These are phyloP conservation scores for Drosophila bipectinata DNA, from an alignment of 1,140 invertebrate genomes.

Conservation along the genomic window DNA sequence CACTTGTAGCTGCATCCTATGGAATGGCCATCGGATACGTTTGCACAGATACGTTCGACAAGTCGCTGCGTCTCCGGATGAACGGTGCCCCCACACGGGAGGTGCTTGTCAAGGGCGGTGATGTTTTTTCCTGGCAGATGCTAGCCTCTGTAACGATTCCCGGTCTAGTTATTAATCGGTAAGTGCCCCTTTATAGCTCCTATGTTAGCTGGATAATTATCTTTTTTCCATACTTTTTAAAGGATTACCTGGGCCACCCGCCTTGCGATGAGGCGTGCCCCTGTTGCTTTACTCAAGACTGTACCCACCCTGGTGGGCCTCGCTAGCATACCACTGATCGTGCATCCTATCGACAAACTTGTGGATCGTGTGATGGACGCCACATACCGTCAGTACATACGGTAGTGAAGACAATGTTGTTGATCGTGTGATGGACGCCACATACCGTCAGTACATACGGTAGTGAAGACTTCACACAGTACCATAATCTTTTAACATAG, in stretches of 20 bases:
- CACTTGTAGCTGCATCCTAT: constrained; percentile 91
- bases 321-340: constrained; percentile 94
- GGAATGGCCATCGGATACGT: constrained; percentile 93
- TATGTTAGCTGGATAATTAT: not conserved
- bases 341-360: constrained; percentile 94
- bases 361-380: constrained; percentile 93
- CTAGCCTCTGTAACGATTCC: constrained; percentile 96
- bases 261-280: constrained; percentile 32
- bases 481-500: not conserved
- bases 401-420: constrained; percentile 87
- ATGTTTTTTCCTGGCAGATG: constrained; percentile 96
- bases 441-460: constrained; percentile 84
- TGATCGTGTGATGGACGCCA: constrained; percentile 91
- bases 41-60: constrained; percentile 93
- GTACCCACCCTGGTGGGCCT: constrained; percentile 91
- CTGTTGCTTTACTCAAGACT: constrained; percentile 42
- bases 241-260: constrained; percentile 59
- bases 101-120: constrained; percentile 88
- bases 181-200: not conserved
- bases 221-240: not conserved
- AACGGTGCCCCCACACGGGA: constrained; percentile 78
- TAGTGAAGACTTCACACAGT: not conserved
- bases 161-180: constrained; percentile 95
- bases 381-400: constrained; percentile 85
- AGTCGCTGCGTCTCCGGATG: constrained; percentile 89